These are phyloP conservation scores for Zingel zingel DNA, from an alignment of 2,113 vertebrate genomes.

Conservation along the genomic window DNA sequence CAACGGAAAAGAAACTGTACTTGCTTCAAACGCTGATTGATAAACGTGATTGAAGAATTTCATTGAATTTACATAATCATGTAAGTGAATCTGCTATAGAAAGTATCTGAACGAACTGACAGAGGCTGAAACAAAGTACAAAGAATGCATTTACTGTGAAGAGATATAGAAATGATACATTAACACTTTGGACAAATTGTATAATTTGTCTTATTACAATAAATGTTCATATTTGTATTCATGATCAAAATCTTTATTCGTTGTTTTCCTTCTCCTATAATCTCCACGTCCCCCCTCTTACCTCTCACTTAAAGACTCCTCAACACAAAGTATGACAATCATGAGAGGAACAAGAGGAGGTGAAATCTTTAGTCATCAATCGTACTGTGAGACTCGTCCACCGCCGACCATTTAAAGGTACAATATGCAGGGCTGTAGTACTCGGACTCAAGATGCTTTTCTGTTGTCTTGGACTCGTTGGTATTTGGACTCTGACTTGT, in stretches of 20 bases:
- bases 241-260: background rate
- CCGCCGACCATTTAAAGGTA: too few species aligned
- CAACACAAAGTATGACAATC: background rate
- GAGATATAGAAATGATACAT: background rate
- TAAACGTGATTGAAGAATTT: slow-evolving; percentile 57
- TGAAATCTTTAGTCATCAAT: background rate
- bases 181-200: background rate
- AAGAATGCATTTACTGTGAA: background rate
- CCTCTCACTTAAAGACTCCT: background rate
- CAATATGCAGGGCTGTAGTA: too few species aligned
- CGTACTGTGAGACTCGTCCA: too few species aligned
- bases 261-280: background rate
- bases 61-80: slow-evolving; percentile 54
- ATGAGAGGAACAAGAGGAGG: background rate
- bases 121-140: background rate
- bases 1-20: slow-evolving; percentile 12
- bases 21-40: slow-evolving; percentile 61
- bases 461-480: too few species aligned
- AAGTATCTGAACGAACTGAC: slow-evolving; percentile 13
- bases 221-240: background rate
- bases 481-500: too few species aligned
- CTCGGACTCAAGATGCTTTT: too few species aligned
- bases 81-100: slow-evolving; percentile 17
- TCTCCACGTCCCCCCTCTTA: background rate
- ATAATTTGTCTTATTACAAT: background rate